Base-by-base conservation (phyloP, 2,113 vertebrate genomes). In the Nibea albiflora region DNA sequence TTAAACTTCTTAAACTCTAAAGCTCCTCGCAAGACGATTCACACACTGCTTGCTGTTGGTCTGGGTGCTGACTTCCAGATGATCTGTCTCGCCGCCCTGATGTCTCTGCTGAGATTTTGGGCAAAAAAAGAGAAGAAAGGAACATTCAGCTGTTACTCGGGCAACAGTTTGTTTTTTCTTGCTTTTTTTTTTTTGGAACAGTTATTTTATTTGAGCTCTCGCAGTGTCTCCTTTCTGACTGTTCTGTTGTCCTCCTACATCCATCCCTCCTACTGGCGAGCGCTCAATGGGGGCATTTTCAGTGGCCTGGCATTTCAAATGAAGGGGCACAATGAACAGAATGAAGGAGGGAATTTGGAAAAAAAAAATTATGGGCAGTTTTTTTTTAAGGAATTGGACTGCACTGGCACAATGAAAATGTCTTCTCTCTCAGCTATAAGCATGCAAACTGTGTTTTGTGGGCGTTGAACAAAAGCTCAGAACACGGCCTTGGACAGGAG, bases 81-180 rank as follows among this genome's bases (percentile, higher is more conserved):
- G 47, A 62, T 39, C 42, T 47, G 65, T 17, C 20, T 24, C 2
- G 2, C 42, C 46, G 46, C 24, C 22, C 28, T 57, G 61, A 63
- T 63, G 56, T 62, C 66, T 49, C 61, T 12, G n/a, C 57, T 46
- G 52, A 26, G 20, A 26, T 64, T 85, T 65, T 24, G 76, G 16
- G 64, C 56, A 62, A 64, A 39, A 84, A 84, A 47, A 73, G 61
- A 24, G 60, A 77, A 71, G 61, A 80, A 39, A 67, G 31, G 70
- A 67, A 50, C 78, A 84, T 92, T 91, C 83, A 78, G n/a, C 74
- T 58, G 31, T 95, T 85, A 65, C 92, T 87, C 61, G 2, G 93
- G 92, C 61, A 86, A 93, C 85, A 5, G 78, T 83, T 15, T 88
- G 82, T 94, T 84, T 92, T 94, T 94, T 35, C 24, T 26, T 26